Base-by-base conservation (phyloP, 1,140 invertebrate species). In the Cardiocondyla obscurior region DNA sequence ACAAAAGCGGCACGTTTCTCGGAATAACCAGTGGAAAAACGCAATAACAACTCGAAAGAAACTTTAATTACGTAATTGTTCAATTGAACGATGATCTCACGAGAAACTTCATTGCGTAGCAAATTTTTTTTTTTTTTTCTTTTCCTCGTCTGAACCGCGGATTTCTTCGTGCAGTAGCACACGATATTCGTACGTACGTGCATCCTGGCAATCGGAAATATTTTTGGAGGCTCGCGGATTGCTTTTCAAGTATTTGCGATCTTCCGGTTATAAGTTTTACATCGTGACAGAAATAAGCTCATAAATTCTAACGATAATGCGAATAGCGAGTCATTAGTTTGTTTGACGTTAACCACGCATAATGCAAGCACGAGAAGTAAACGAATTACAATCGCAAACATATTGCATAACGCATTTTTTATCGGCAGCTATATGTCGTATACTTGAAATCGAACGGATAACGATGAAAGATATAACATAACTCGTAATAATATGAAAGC, bases 371-470 rank as follows among this genome's bases (percentile, higher is more conserved):
- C n/a, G 57, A 62, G 12, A 19, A 19, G 36, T 8, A 39, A 62
- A 0, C 25, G 44, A 19, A 64, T 79, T 69, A 79, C 3, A 25
- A 7, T 4, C 46, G 19, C 36, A 67, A 79, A 57, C 62, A 69
- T 39, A 69, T 79, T 79, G 46, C 74, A 79, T 79, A 79, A 79
- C 51, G 5, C 19, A 39, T 64, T 49, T 76, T 76, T 76, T 25
- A 64, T 49, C 58, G 19, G 16, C 10, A 12, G 14, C 30, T 49
- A 76, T 46, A 51, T 76, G 22, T 28, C 42, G 22, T 69, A 33
- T 46, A 49, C 28, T 22, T 49, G n/a, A 5, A 49, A 33, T 36
- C 8, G 10, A 19, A n/a, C 4, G n/a, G 46, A 64, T 49, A 64
- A 49, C 16, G 10, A 49, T 25, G n/a, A 69, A 12, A 25, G 33